Evolutionary conservation across 2,113 vertebrate species (phyloP).

Genomic region (Picathartes gymnocephalus): DNA sequence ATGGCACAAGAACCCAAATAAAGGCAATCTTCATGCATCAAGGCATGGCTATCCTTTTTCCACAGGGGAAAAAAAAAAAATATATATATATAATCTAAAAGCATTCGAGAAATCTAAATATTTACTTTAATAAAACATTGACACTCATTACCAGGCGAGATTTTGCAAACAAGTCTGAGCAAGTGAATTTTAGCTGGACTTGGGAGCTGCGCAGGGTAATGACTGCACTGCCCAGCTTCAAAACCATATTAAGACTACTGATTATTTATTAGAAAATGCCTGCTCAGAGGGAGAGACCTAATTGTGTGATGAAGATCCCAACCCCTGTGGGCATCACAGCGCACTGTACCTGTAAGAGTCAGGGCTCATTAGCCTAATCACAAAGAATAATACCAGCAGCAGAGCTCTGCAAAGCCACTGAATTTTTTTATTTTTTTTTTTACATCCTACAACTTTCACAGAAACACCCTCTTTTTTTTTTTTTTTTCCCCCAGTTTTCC

Average conservation of each 20-base stretch:
- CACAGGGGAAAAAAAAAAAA: neutral
- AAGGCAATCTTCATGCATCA: neutral
- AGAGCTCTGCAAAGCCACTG: slow-evolving; percentile 26
- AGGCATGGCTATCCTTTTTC: neutral
- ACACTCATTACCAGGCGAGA: neutral
- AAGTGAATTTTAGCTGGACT: slow-evolving; percentile 27
- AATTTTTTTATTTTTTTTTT: too few species aligned
- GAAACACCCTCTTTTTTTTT: neutral
- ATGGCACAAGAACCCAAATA: neutral
- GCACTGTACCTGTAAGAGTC: slow-evolving; percentile 60
- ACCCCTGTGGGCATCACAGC: slow-evolving; percentile 66
- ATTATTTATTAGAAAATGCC: slow-evolving; percentile 65
- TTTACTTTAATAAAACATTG: neutral
- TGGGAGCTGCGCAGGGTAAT: slow-evolving; percentile 40
- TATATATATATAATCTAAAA: neutral
- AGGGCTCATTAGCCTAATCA: slow-evolving; percentile 68
- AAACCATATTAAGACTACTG: slow-evolving; percentile 18
- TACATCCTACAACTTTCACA: slow-evolving; percentile 11
- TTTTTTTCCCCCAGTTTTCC: rapidly evolving
- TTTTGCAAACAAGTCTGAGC: neutral
- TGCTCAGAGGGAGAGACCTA: slow-evolving; percentile 65
- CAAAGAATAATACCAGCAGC: slow-evolving; percentile 45
- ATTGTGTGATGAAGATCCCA: slow-evolving; percentile 68
- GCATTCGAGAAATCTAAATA: slow-evolving; percentile 3
- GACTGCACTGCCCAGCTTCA: slow-evolving; percentile 43